Evolutionary conservation across 2,888 invertebrate species (phyloP).

Genomic region (Busseola fusca): DNA sequence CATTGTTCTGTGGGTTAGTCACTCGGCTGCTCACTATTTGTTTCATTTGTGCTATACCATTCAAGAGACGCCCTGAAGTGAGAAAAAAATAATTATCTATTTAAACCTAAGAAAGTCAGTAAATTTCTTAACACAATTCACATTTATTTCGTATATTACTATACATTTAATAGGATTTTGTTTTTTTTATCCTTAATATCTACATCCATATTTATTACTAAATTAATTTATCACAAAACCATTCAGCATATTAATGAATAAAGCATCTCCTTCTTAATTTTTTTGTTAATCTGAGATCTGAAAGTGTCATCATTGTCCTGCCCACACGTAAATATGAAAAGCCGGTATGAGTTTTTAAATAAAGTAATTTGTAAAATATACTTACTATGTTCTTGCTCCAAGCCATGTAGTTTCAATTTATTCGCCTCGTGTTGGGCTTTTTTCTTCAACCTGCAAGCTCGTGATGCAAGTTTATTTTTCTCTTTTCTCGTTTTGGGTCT

Average conservation of each 20-base stretch:
- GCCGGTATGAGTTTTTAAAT: background rate
- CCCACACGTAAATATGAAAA: too few species aligned
- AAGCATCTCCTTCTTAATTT: background rate
- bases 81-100: constrained; percentile 2
- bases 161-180: background rate
- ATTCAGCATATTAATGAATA: background rate
- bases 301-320: background rate
- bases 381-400: constrained; percentile 98
- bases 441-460: constrained; percentile 98
- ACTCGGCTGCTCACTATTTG: constrained; percentile 92
- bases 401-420: constrained; percentile 97
- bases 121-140: background rate
- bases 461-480: constrained; percentile 98
- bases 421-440: constrained; percentile 99
- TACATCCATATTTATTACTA: background rate
- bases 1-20: constrained; percentile 86
- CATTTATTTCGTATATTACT: too few species aligned
- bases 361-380: background rate
- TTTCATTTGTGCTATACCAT: constrained; percentile 93
- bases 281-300: too few species aligned
- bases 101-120: background rate
- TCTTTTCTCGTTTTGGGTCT: constrained; percentile 98
- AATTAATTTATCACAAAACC: background rate
- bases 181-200: background rate
- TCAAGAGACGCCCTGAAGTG: constrained; percentile 92